These are phyloP conservation scores for Chiridota heheva DNA, from an alignment of 35 echinoderm and acorn worm species.

Conservation along the genomic window DNA sequence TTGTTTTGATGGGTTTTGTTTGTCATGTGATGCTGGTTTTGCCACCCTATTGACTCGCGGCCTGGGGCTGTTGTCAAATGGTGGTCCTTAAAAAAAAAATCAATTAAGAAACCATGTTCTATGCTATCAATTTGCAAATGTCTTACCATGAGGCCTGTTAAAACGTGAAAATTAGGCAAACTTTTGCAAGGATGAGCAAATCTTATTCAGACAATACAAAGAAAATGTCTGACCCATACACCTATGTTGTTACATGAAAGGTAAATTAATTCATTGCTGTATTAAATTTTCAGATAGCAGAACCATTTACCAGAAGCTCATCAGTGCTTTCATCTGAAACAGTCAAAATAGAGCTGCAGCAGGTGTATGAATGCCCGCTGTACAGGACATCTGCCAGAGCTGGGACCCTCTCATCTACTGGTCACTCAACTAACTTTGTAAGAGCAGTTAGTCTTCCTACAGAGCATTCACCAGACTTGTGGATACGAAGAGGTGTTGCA, in stretches of 20 bases:
- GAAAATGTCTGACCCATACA: too few relatives aligned
- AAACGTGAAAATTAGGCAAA: too few relatives aligned
- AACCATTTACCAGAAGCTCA: neutral
- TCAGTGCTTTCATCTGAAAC: neutral
- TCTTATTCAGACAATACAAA: too few relatives aligned
- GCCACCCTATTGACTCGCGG: too few relatives aligned
- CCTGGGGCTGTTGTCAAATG: too few relatives aligned
- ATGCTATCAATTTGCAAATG: too few relatives aligned
- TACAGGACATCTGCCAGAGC: constrained; percentile 88
- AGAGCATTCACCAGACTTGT: constrained; percentile 63
- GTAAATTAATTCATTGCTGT: neutral
- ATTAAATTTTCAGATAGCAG: neutral
- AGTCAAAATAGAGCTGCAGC: neutral
- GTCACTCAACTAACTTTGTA: constrained; percentile 95
- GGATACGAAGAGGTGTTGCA: constrained; percentile 80
- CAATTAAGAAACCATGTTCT: too few relatives aligned
- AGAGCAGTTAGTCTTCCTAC: constrained; percentile 78
- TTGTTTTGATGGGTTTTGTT: too few relatives aligned
- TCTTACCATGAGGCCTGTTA: too few relatives aligned
- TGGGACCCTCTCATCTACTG: constrained; percentile 92
- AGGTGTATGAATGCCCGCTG: constrained; percentile 82
- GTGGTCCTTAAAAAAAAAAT: too few relatives aligned
- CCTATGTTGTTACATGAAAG: neutral
- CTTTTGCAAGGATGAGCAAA: too few relatives aligned
- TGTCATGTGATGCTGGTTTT: too few relatives aligned